phyloP scores from a whole-genome alignment of 2,113 vertebrate species.

The Chunga burmeisteri region DNA sequence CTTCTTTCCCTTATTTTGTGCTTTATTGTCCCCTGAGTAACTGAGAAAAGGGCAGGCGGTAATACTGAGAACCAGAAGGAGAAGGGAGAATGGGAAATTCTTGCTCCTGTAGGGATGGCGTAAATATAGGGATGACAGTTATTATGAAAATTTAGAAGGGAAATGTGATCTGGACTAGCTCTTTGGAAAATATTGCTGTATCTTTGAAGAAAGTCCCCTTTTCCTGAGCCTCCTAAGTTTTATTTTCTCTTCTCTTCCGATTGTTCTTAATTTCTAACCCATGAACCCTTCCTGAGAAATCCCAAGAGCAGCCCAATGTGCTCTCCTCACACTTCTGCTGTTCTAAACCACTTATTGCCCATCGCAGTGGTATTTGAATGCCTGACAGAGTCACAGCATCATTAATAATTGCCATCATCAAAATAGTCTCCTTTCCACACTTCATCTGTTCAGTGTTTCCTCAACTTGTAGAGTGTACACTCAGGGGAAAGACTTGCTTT shows the following conservation, averaged over 20 bases:
- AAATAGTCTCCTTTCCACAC: conserved; percentile 33
- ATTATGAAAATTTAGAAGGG: background rate
- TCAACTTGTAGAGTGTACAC: background rate
- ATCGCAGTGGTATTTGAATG: background rate
- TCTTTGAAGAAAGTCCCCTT: background rate
- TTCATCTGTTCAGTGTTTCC: background rate
- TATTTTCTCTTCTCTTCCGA: background rate
- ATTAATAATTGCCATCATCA: conserved; percentile 35
- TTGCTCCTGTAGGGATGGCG: background rate
- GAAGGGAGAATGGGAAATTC: background rate
- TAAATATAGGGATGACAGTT: background rate
- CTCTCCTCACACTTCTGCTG: background rate
- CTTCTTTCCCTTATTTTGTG: background rate
- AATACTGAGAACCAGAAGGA: background rate
- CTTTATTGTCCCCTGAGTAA: background rate
- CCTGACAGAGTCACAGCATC: background rate
- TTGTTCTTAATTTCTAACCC: background rate
- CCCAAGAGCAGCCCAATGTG: background rate
- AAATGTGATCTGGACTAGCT: background rate
- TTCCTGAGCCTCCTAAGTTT: background rate
- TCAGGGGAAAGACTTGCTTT: background rate
- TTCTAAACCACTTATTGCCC: background rate
- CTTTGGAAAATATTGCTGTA: background rate
- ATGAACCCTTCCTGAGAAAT: background rate
- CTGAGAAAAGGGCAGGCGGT: background rate